Conservation (phyloP, 2,797 vertebrate species). For the Gymnoscopelus braueri region DNA sequence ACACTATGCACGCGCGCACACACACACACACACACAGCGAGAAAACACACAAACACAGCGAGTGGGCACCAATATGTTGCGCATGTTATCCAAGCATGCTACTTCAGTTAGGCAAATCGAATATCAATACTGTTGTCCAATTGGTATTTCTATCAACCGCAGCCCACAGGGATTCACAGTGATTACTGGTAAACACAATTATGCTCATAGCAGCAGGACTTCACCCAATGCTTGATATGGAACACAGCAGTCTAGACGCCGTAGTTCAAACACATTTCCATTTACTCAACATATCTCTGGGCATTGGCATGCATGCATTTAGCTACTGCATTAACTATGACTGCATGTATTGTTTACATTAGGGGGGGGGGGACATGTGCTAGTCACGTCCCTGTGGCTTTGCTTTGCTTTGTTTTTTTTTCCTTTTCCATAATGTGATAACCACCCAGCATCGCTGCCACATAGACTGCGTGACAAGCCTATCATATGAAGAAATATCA, state of each 20-base stretch:
- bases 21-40: slow-evolving; percentile 6
- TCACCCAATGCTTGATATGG: slow-evolving; percentile 34
- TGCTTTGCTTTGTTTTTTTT: slow-evolving; percentile 42
- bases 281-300: slow-evolving; percentile 40
- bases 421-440: slow-evolving; percentile 59
- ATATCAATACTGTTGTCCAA: slow-evolving; percentile 58
- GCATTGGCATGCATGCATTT: slow-evolving; percentile 43
- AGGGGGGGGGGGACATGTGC: not conserved
- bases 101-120: slow-evolving; percentile 55
- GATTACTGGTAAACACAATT: slow-evolving; percentile 64
- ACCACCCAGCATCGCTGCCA: slow-evolving; percentile 41
- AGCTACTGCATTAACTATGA: slow-evolving; percentile 37
- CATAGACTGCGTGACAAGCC: slow-evolving; percentile 37
- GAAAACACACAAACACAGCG: not conserved
- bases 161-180: slow-evolving; percentile 34
- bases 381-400: slow-evolving; percentile 24
- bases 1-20: slow-evolving; percentile 13
- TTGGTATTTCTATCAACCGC: slow-evolving; percentile 49
- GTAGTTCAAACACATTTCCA: slow-evolving; percentile 47
- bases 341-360: slow-evolving; percentile 43
- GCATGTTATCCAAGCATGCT: slow-evolving; percentile 50
- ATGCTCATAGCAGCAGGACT: slow-evolving; percentile 39
- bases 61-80: not conserved
- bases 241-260: slow-evolving; percentile 34
- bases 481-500: slow-evolving; percentile 65